Evolutionary conservation across 2,888 invertebrate species (phyloP).

Genomic region (Catocala sponsa): DNA sequence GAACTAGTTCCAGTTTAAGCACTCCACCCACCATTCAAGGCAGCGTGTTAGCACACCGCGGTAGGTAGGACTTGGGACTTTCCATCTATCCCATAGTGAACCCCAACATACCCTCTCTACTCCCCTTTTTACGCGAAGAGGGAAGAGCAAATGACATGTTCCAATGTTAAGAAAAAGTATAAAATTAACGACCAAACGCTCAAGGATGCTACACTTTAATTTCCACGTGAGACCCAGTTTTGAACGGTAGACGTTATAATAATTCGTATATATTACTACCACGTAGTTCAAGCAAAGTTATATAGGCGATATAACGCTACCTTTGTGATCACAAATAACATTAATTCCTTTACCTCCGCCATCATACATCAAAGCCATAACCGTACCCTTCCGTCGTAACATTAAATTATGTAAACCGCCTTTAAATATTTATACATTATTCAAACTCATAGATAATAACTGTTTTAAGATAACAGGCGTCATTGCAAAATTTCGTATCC

Average conservation of each 20-base stretch:
- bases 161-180: no score
- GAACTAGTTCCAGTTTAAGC: no score
- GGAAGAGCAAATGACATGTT: no score
- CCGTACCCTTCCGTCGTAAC: conserved; percentile 12
- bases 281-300: not conserved
- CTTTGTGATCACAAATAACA: conserved; percentile 6
- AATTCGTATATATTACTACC: not conserved
- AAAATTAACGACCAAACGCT: no score
- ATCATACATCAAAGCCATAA: not conserved
- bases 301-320: not conserved
- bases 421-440: conserved; percentile 43
- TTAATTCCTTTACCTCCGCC: conserved; percentile 1
- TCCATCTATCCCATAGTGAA: no score
- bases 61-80: no score
- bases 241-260: not conserved
- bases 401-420: conserved; percentile 31
- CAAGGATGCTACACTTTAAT: no score
- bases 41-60: no score
- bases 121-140: no score
- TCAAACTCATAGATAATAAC: conserved; percentile 44
- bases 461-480: conserved; percentile 42
- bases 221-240: not conserved
- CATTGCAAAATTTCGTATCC: conserved; percentile 55
- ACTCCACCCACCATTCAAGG: no score
- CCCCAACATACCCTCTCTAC: no score